Evolutionary conservation across 2,113 vertebrate species (phyloP), one percentile per base, ranked within the genome.

Genomic region (Poeciliopsis occidentalis): DNA sequence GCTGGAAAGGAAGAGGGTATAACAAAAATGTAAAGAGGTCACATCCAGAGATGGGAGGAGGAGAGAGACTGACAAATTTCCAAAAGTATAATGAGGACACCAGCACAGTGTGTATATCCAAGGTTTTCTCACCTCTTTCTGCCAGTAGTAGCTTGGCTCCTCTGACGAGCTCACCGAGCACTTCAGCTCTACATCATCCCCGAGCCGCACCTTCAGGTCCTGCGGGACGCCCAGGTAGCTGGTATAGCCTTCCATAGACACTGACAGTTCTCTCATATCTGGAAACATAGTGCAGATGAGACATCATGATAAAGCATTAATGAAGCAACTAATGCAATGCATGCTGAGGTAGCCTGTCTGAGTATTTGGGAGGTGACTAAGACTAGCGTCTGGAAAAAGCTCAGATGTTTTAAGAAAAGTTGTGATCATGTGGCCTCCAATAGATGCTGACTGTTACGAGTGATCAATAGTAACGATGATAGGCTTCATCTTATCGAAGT

Each of bases 121-220:
- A 60, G 12, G 64, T 54, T n/a, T 57, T 63, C 84, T 91, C 81
- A 95, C 94, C 86, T 95, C 88, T 81, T 92, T 94, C 19, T 64
- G 34, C 95, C 95, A 95, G 75, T 4, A 87, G 89, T 89, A 94
- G 37, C 6, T 75, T 0, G 92, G 93, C 63, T 85, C 71, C 79
- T 94, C 93, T 0, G 94, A 95, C 10, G 93, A 87, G 29, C 85
- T 84, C 71, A 89, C 72, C 4, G 85, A 90, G 70, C 95, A 95
- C 15, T 89, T 86, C 75, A 95, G 70, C 83, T 86, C 83, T 81
- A 95, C 92, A 0, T 93, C 79, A 0, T 92, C 93, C 26, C 94
- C 93, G 1, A 64, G 29, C 22, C 60, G 82, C 69, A 94, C 92
- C 67, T 62, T 84, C 64, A 95, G 82, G 22, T 93, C 83, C 65